These are phyloP conservation scores for Micromys minutus DNA, from an alignment of 2,113 vertebrate species.

Conservation along the genomic window DNA sequence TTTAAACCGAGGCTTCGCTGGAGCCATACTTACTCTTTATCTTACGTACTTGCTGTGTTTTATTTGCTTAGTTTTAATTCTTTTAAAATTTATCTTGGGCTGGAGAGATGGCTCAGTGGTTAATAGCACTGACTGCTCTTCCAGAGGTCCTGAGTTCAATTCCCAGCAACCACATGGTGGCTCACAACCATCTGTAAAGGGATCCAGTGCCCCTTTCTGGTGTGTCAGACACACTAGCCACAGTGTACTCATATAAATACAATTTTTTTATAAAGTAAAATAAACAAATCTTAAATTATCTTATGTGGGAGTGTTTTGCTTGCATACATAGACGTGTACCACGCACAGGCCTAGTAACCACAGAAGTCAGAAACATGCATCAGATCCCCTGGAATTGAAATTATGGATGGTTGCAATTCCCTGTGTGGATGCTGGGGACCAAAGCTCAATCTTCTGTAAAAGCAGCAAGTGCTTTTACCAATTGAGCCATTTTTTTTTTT, in stretches of 20 bases:
- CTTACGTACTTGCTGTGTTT: not conserved
- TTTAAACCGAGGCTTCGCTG: not conserved
- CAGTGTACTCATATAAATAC: too few species aligned
- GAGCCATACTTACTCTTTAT: not conserved
- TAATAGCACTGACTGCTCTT: too few species aligned
- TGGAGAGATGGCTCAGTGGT: too few species aligned
- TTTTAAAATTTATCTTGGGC: not conserved
- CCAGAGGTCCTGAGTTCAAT: too few species aligned
- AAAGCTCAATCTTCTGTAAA: not conserved
- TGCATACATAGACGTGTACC: not conserved
- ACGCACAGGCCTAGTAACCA: not conserved
- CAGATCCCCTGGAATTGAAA: not conserved
- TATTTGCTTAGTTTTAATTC: not conserved
- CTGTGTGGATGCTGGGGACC: not conserved
- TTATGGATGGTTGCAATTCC: not conserved
- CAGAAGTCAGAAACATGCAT: not conserved
- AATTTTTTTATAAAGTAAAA: too few species aligned
- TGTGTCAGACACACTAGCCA: too few species aligned
- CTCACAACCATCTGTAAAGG: too few species aligned
- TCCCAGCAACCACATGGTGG: too few species aligned
- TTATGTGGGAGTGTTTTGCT: not conserved
- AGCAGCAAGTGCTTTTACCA: not conserved
- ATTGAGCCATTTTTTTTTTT: too few species aligned
- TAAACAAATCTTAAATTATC: too few species aligned
- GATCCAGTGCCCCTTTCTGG: too few species aligned